Conservation (phyloP, 30 jellyfish, hydroid and myxozoan species). For the Aurelia aurita region DNA sequence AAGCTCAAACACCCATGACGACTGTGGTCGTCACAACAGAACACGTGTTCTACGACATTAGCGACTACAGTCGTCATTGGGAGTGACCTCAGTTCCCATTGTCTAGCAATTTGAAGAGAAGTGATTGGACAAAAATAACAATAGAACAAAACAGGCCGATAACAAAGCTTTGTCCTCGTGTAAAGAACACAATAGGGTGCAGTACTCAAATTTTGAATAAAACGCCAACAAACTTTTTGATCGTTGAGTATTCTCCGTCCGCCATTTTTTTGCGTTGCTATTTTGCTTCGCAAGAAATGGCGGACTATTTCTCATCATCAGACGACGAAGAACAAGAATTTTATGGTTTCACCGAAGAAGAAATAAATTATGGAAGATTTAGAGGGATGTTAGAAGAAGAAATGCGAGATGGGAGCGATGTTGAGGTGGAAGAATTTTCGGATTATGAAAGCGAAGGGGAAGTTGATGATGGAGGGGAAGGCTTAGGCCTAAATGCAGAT, state of each 20-base stretch:
- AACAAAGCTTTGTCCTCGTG: neutral
- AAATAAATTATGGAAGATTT: neutral
- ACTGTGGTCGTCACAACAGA: neutral
- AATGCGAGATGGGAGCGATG: neutral
- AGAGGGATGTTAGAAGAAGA: neutral
- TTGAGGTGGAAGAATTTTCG: neutral
- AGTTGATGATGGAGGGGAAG: too few relatives aligned
- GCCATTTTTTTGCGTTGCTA: neutral
- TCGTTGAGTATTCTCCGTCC: neutral
- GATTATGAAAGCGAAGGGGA: too few relatives aligned
- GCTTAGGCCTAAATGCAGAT: too few relatives aligned
- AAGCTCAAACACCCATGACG: neutral
- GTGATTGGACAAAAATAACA: neutral
- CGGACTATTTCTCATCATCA: neutral
- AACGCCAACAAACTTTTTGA: neutral
- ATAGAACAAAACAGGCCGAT: neutral
- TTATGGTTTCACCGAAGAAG: neutral
- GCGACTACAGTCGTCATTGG: neutral
- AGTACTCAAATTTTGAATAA: neutral
- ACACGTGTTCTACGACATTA: neutral
- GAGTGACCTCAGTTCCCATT: neutral
- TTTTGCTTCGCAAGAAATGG: neutral
- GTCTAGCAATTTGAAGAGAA: too few relatives aligned
- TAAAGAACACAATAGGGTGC: neutral
- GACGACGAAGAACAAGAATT: slow-evolving; percentile 1